phyloP scores from a whole-genome alignment of 2,888 invertebrate species.

The Mimumesa dahlbomi region DNA sequence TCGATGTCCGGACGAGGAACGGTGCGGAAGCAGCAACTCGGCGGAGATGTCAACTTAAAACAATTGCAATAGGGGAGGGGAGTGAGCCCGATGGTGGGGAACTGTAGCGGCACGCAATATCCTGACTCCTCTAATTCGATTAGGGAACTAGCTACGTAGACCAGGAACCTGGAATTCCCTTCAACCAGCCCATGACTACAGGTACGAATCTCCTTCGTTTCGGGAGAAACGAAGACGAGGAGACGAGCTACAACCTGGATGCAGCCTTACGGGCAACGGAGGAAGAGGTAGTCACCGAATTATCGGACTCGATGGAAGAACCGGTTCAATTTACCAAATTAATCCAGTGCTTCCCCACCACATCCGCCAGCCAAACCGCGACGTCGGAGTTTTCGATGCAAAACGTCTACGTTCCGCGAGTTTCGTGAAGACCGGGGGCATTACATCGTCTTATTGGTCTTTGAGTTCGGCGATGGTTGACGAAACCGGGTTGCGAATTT shows the following conservation, averaged over 20 bases:
- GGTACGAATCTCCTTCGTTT: slow-evolving; percentile 34
- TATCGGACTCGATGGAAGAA: slow-evolving; percentile 79
- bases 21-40: slow-evolving; percentile 52
- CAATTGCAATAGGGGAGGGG: slow-evolving; percentile 69
- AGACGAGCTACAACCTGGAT: slow-evolving; percentile 31
- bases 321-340: slow-evolving; percentile 79
- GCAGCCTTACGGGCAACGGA: slow-evolving; percentile 23
- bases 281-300: slow-evolving; percentile 68
- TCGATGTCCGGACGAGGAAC: slow-evolving; percentile 76
- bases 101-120: slow-evolving; percentile 78
- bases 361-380: slow-evolving; percentile 23
- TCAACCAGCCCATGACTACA: slow-evolving; percentile 40
- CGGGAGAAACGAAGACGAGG: slow-evolving; percentile 15
- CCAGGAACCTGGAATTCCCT: slow-evolving; percentile 57
- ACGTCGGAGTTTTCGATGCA: slow-evolving; percentile 67
- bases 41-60: slow-evolving; percentile 80
- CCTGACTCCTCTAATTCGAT: slow-evolving; percentile 80
- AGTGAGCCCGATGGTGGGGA: slow-evolving; percentile 23
- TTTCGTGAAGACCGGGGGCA: slow-evolving; percentile 21
- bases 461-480: slow-evolving; percentile 8
- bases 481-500: background rate
- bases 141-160: slow-evolving; percentile 75
- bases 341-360: slow-evolving; percentile 64
- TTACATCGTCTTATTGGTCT: background rate
- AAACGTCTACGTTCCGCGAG: slow-evolving; percentile 50